Conservation (phyloP, 2,797 vertebrate genomes). For the Falco peregrinus region DNA sequence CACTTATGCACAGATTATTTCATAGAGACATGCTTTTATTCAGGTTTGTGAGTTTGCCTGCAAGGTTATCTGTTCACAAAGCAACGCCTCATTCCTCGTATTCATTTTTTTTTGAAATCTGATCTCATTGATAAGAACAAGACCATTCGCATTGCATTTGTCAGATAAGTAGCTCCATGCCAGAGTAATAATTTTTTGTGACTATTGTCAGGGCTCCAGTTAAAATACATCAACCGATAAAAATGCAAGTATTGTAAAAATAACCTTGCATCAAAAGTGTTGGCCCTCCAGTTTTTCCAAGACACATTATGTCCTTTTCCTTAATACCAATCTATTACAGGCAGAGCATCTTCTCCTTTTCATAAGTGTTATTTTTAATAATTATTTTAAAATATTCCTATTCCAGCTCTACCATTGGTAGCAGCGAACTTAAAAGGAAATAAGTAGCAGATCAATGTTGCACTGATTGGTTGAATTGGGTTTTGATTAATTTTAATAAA, state of each 20-base stretch:
- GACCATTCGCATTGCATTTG: conserved; percentile 67
- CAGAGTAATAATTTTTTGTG: conserved; percentile 75
- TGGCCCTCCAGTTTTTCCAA: conserved; percentile 13
- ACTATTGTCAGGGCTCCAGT: conserved; percentile 74
- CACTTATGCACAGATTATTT: conserved; percentile 80
- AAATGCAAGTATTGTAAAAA: conserved; percentile 78
- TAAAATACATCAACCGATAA: conserved; percentile 76
- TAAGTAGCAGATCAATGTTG: neutral
- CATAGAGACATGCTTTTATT: conserved; percentile 76
- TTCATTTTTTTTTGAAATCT: conserved; percentile 74
- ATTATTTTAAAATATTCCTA: neutral
- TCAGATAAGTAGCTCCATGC: conserved; percentile 76
- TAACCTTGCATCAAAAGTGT: conserved; percentile 72
- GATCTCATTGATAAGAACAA: conserved; percentile 78
- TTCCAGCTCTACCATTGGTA: neutral
- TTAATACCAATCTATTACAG: neutral
- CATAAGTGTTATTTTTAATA: neutral
- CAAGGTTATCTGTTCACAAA: conserved; percentile 82
- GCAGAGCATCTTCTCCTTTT: neutral
- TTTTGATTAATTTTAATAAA: conserved; percentile 47
- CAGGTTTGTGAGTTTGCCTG: conserved; percentile 75
- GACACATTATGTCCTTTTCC: conserved; percentile 26
- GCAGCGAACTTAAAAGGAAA: neutral
- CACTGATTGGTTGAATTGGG: conserved; percentile 7
- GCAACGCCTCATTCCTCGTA: conserved; percentile 59